These are phyloP conservation scores for Arnoldichthys spilopterus DNA, from an alignment of 2,797 vertebrate genomes.

Conservation along the genomic window DNA sequence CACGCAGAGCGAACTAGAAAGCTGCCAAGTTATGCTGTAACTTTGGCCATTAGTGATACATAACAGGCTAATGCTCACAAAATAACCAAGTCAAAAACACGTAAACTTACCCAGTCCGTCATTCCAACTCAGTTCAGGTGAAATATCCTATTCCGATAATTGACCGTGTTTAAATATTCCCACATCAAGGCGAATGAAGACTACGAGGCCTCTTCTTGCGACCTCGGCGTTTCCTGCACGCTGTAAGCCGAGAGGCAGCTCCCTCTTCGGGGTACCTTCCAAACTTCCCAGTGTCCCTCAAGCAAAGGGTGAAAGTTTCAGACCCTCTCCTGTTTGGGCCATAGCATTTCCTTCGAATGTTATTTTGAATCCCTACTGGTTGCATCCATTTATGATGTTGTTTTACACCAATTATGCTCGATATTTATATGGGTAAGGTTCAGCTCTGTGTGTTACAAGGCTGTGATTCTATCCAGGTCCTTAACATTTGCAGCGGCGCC, in stretches of 20 bases:
- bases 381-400: conserved; percentile 75
- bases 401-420: conserved; percentile 77
- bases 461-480: conserved; percentile 81
- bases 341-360: conserved; percentile 75
- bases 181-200: conserved; percentile 77
- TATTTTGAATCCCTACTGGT: conserved; percentile 66
- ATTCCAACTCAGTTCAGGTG: conserved; percentile 72
- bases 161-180: conserved; percentile 74
- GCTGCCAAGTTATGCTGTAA: conserved; percentile 54
- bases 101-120: conserved; percentile 79
- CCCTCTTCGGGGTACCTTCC: conserved; percentile 76
- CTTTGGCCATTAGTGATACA: conserved; percentile 47
- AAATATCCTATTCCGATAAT: conserved; percentile 63
- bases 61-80: conserved; percentile 47
- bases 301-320: conserved; percentile 79
- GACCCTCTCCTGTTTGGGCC: conserved; percentile 72
- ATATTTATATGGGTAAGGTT: conserved; percentile 80
- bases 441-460: conserved; percentile 81
- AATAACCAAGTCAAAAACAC: conserved; percentile 15
- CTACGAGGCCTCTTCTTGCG: conserved; percentile 84
- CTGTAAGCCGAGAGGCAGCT: conserved; percentile 80
- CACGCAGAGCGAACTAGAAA: conserved; percentile 31
- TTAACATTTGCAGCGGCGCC: conserved; percentile 80
- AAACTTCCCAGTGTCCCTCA: conserved; percentile 81
- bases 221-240: conserved; percentile 91